These are phyloP conservation scores for Hirtodrosophila alboralis DNA, from an alignment of 2,888 invertebrate species.

Conservation along the genomic window DNA sequence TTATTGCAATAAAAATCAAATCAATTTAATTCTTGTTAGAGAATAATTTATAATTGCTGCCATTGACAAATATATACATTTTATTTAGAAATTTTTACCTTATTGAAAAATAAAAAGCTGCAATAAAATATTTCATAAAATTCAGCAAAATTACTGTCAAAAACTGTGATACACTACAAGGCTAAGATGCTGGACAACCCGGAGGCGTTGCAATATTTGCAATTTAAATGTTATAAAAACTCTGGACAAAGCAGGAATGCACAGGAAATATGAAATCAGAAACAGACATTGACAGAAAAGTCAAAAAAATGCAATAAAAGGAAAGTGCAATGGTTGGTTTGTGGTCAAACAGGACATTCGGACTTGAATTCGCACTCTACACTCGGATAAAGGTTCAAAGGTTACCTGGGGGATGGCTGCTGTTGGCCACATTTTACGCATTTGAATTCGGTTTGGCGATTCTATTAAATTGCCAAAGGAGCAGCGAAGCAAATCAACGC, in stretches of 20 bases:
- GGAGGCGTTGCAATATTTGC: constrained; percentile 24
- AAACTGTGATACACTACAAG: background rate
- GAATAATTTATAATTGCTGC: too few relatives aligned
- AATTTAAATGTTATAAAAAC: constrained; percentile 48
- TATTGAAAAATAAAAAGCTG: too few relatives aligned
- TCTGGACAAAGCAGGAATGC: constrained; percentile 7
- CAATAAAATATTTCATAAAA: too few relatives aligned
- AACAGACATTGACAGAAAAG: constrained; percentile 10
- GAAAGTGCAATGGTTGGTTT: constrained; percentile 65
- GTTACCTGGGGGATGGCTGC: constrained; percentile 38
- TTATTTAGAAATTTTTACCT: too few relatives aligned
- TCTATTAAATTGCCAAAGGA: constrained; percentile 66
- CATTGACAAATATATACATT: too few relatives aligned
- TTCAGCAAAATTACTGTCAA: too few relatives aligned
- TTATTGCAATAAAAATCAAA: too few relatives aligned
- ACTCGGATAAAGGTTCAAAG: constrained; percentile 17
- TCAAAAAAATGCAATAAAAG: constrained; percentile 66
- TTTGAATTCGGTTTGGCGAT: constrained; percentile 59
- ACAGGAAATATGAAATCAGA: constrained; percentile 4
- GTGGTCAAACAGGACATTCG: constrained; percentile 49
- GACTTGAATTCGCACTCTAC: background rate
- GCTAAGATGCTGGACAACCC: constrained; percentile 2
- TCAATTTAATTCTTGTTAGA: too few relatives aligned
- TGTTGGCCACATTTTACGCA: constrained; percentile 67
- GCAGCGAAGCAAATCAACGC: constrained; percentile 57